Evolutionary conservation across 2,797 vertebrate genomes (phyloP).

Genomic region (Anisognathus igniventris): DNA sequence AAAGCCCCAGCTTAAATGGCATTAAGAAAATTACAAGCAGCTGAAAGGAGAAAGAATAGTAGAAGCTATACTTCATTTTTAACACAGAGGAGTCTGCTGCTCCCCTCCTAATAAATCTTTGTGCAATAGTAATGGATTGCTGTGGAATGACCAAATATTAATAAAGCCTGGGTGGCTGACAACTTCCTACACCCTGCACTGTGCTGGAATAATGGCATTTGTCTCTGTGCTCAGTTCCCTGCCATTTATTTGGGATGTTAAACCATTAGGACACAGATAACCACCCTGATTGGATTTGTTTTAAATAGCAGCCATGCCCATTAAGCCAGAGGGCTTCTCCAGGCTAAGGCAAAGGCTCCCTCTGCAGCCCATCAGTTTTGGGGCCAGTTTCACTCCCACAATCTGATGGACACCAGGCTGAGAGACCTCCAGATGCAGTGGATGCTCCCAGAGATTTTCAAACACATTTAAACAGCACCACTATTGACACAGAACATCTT

Average conservation of each 20-base stretch:
- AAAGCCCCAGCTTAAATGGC: neutral
- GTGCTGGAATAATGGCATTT: neutral
- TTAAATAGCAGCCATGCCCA: neutral
- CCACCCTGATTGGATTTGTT: neutral
- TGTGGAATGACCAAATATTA: slow-evolving; percentile 39
- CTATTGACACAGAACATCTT: neutral
- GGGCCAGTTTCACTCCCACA: neutral
- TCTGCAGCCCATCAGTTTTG: neutral
- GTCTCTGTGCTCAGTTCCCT: neutral
- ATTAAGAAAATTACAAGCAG: slow-evolving; percentile 2
- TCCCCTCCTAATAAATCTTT: slow-evolving; percentile 37
- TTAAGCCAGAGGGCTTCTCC: neutral
- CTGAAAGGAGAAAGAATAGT: slow-evolving; percentile 14
- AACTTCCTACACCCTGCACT: neutral
- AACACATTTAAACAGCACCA: neutral
- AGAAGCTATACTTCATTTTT: slow-evolving; percentile 13
- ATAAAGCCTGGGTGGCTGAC: slow-evolving; percentile 55
- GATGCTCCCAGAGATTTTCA: neutral
- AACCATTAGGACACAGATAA: neutral
- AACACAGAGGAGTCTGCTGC: slow-evolving; percentile 21
- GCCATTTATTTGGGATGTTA: neutral
- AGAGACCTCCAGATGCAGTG: neutral
- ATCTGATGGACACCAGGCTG: neutral
- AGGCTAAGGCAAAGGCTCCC: neutral
- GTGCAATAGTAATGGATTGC: slow-evolving; percentile 36